phyloP scores from a whole-genome alignment of 2,797 vertebrate genomes.

The Lithobates pipiens region DNA sequence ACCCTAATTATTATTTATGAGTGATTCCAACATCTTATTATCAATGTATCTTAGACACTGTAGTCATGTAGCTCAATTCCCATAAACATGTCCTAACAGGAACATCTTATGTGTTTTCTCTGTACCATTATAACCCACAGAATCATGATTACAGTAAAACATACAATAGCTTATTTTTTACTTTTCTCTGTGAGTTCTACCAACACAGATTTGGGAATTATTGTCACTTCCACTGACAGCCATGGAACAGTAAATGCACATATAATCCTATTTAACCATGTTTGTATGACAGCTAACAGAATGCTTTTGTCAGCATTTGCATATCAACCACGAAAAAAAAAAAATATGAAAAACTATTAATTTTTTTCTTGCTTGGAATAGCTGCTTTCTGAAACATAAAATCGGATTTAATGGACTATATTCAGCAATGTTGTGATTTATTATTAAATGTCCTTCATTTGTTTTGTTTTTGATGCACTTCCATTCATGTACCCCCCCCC shows the following conservation, averaged over 20 bases:
- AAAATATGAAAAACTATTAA: background rate
- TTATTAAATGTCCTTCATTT: background rate
- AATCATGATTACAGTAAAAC: background rate
- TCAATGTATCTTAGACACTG: background rate
- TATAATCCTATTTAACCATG: constrained; percentile 44
- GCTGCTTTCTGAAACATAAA: background rate
- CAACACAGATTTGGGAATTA: constrained; percentile 22
- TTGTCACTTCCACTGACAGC: constrained; percentile 29
- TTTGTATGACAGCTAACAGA: constrained; percentile 47
- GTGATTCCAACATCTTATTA: background rate
- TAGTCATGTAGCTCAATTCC: background rate
- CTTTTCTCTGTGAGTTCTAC: constrained; percentile 7
- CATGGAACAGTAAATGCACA: constrained; percentile 12
- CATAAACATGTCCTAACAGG: background rate
- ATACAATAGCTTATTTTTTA: background rate
- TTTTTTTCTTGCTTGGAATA: too few relatives aligned
- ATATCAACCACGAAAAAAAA: constrained; percentile 6
- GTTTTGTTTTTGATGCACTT: background rate
- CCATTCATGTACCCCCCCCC: background rate
- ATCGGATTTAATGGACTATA: background rate
- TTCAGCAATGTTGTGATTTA: background rate
- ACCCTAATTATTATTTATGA: background rate
- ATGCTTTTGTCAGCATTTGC: constrained; percentile 49
- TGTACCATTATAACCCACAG: background rate
- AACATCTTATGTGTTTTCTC: background rate